Base-by-base conservation (phyloP, 2,797 vertebrate genomes). In the Cynodonichthys magdalenae region DNA sequence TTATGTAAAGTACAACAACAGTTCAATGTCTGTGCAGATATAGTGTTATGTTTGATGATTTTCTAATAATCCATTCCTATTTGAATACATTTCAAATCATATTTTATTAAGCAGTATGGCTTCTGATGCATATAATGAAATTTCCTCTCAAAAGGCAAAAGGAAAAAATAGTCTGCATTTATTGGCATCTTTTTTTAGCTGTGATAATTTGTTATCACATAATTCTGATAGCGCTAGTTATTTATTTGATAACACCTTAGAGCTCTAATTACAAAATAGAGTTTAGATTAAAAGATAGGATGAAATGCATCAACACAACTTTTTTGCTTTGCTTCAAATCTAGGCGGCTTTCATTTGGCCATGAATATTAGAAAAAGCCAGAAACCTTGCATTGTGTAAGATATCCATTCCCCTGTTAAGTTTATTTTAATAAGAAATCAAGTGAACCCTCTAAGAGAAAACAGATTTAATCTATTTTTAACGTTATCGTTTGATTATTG, bases 61-160 rank as follows among this genome's bases (percentile, higher is more conserved):
- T 77, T 41, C 71, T 60, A 71, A 75, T 50, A 71, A 79, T 64
- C 46, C 62, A 74, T 86, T 44, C 70, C 78, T 71, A 87, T 92
- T 91, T 90, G 85, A 89, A 91, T 89, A 85, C 87, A 87, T 83
- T 74, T 71, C 78, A 89, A 86, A 83, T 59, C 71, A 75, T 77
- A 87, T 83, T 85, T 71, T 71, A 81, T 89, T 74, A 78, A 63
- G 60, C 69, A 62, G 77, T 87, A 86, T 80, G 87, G 81, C 79
- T 89, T 83, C 80, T 89, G 90, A 93, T 92, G 91, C 92, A 92
- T 90, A 92, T 90, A 93, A 92, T 92, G 88, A 92, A 86, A 87
- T 89, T 90, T 91, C 79, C 74, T 71, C 80, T 83, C 73, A 88
- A 89, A 92, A 86, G 71, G 63, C 85, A 88, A 89, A 91, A 90